Base-by-base conservation (phyloP, 1,140 invertebrate species). In the Protaetia brevitarsis region DNA sequence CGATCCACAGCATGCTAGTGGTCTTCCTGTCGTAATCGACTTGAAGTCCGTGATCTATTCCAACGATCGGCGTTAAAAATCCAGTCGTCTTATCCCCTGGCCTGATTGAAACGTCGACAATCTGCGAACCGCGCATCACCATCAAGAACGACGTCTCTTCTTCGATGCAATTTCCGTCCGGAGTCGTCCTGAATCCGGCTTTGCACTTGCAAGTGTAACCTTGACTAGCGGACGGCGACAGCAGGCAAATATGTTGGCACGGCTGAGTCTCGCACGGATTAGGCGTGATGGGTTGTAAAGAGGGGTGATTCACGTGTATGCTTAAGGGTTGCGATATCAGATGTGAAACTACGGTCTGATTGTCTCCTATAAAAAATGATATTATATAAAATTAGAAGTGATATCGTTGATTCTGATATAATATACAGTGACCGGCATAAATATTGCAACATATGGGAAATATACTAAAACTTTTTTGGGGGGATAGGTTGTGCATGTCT, bases 261-360 rank as follows among this genome's bases (percentile, higher is more conserved):
- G 87, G 80, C 1, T 87, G 85, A 64, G 88, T 85, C 45, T 78
- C 80, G 76, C 96, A 99, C 0, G 95, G 95, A 78, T 95, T 97
- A 0, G 82, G 76, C 16, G 85, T 84, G 13, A 87, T 82, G 0
- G 95, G 96, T 76, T 98, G 96, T 13, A 97, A 79, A 0, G 93
- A 89, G 1, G 93, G 91, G 80, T 98, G 96, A 73, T 96, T 91
- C 0, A 97, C 94, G 73, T 96, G 94, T 57, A 98, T 95, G 2
- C 93, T 95, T 1, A 98, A 81, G 0, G 96, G 95, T 80, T 97
- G 95, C 2, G 93, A 95, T 58, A 97, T 96, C 28, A 96, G 79
- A 79, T 97, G 95, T 0, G 94, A 95, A 2, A 97, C 93, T 0
- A 98, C 94, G 0, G 91, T 92, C 75, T 96, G 93, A 79, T 97